Evolutionary conservation across 1,140 invertebrate genomes (phyloP).

Genomic region (Euura saliciscinereae): DNA sequence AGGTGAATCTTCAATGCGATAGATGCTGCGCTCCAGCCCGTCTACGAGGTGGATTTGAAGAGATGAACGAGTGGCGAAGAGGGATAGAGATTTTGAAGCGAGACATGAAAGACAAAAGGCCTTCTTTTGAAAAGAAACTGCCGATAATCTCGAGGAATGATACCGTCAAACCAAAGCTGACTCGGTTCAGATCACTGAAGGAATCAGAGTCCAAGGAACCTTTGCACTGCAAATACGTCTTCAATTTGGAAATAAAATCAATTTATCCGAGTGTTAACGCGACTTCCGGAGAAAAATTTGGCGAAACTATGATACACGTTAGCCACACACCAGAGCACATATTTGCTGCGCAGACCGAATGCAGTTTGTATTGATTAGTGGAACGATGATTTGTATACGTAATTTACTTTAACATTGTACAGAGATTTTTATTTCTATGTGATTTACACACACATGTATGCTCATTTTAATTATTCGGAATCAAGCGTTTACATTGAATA

Average conservation of each 20-base stretch:
- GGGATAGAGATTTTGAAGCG: conserved; percentile 7
- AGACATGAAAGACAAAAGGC: not conserved
- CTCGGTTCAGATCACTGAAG: conserved; percentile 6
- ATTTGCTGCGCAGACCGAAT: conserved; percentile 20
- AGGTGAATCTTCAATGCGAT: conserved; percentile 21
- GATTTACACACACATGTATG: no score
- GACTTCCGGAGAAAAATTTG: conserved; percentile 17
- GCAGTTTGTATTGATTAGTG: conserved; percentile 11
- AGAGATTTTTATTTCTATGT: no score
- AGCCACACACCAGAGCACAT: conserved; percentile 15
- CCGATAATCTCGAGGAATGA: conserved; percentile 13
- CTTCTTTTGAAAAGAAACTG: not conserved
- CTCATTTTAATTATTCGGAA: no score
- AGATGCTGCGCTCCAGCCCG: conserved; percentile 14
- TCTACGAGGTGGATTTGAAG: conserved; percentile 13
- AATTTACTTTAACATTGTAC: no score
- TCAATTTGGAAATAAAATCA: conserved; percentile 14
- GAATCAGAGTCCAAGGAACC: conserved; percentile 3
- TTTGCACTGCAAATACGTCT: conserved; percentile 4
- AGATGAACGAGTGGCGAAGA: not conserved
- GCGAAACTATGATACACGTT: conserved; percentile 16
- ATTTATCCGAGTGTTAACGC: conserved; percentile 15
- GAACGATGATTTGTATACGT: not conserved
- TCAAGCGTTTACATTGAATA: no score
- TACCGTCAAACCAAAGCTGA: not conserved